phyloP scores from a whole-genome alignment of 2,797 vertebrate genomes.

The Coendou prehensilis region DNA sequence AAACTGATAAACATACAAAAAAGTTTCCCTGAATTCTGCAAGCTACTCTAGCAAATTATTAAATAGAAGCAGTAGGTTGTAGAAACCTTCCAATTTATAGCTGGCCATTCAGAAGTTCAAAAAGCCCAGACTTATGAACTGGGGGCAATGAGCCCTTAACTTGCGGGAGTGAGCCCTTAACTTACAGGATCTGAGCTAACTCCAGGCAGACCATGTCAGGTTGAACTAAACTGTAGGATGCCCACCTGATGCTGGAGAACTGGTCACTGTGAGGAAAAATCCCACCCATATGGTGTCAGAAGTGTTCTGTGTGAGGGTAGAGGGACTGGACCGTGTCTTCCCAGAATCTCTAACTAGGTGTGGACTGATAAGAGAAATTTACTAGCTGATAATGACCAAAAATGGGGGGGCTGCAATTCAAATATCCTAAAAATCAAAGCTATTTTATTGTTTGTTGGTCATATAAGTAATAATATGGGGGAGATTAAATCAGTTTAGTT shows the following conservation, averaged over 20 bases:
- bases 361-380: conserved; percentile 17
- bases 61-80: background rate
- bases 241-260: background rate
- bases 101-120: background rate
- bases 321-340: background rate
- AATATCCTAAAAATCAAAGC: background rate
- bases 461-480: background rate
- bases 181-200: background rate
- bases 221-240: background rate
- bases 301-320: background rate
- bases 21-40: background rate
- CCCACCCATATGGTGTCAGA: background rate
- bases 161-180: background rate
- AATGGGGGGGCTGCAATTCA: background rate
- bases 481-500: conserved; percentile 1
- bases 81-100: background rate
- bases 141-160: background rate
- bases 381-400: background rate
- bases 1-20: background rate
- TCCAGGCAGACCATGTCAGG: background rate
- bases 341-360: background rate
- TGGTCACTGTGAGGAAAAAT: background rate
- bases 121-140: background rate
- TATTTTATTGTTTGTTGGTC: background rate
- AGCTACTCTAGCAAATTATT: background rate